These are phyloP conservation scores for Megaleporinus macrocephalus DNA, from an alignment of 2,113 vertebrate genomes.

Conservation along the genomic window DNA sequence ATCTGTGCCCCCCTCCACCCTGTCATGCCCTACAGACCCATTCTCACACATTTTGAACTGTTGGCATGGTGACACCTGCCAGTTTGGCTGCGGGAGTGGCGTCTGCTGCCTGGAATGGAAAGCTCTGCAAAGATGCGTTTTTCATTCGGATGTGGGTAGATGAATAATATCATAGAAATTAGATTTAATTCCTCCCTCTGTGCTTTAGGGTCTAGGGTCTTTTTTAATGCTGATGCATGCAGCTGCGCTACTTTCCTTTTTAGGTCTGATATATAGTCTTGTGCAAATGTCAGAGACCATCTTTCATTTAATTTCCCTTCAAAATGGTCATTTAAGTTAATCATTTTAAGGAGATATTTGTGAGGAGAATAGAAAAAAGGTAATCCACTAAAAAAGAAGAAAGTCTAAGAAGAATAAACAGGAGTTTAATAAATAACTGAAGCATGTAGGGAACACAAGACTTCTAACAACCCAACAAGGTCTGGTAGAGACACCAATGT, in stretches of 20 bases:
- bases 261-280: too few relatives aligned
- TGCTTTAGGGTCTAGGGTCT: not conserved
- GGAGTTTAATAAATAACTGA: too few relatives aligned
- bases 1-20: constrained; percentile 69
- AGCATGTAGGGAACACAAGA: too few relatives aligned
- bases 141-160: constrained; percentile 23
- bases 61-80: constrained; percentile 77
- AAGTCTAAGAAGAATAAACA: too few relatives aligned
- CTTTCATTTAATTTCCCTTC: too few relatives aligned
- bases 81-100: constrained; percentile 83
- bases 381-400: too few relatives aligned
- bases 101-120: constrained; percentile 84
- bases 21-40: constrained; percentile 61
- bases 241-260: not conserved
- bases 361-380: too few relatives aligned
- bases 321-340: too few relatives aligned
- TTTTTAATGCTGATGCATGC: not conserved
- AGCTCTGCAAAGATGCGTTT: constrained; percentile 68
- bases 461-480: too few relatives aligned
- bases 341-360: too few relatives aligned
- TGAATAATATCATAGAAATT: constrained; percentile 15
- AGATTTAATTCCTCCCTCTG: not conserved
- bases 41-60: constrained; percentile 72
- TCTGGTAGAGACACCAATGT: too few relatives aligned
- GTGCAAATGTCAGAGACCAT: too few relatives aligned